Evolutionary conservation across 2,888 invertebrate genomes (phyloP).

Genomic region (Eupithecia tripunctaria): DNA sequence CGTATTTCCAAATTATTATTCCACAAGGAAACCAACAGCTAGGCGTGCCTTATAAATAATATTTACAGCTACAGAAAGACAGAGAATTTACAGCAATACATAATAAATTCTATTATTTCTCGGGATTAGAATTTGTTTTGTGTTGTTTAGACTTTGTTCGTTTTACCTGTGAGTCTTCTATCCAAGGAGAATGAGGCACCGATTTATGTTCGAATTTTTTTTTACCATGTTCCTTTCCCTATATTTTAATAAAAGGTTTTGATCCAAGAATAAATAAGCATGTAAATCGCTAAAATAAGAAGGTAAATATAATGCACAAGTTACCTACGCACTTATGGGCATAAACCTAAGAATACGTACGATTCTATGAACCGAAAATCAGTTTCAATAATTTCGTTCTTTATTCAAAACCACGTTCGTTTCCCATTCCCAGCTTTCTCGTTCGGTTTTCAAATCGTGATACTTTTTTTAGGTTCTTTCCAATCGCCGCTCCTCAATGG

Average conservation of each 20-base stretch:
- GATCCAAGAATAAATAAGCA: too few relatives aligned
- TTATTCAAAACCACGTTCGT: not conserved
- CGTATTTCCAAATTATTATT: constrained; percentile 24
- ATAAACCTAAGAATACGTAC: not conserved
- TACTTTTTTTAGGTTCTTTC: constrained; percentile 47
- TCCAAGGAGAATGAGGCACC: not conserved
- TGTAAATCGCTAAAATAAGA: too few relatives aligned
- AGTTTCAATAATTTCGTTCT: not conserved
- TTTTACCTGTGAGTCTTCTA: not conserved
- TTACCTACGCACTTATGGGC: not conserved
- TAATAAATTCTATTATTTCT: constrained; percentile 56
- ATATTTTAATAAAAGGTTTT: not conserved
- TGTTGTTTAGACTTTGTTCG: constrained; percentile 37
- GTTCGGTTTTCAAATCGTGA: constrained; percentile 9
- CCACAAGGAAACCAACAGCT: constrained; percentile 41
- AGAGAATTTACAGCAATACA: constrained; percentile 57
- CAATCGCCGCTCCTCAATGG: constrained; percentile 67
- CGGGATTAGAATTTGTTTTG: constrained; percentile 48
- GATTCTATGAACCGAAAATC: not conserved
- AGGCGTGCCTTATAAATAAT: constrained; percentile 40
- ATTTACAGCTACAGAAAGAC: constrained; percentile 44
- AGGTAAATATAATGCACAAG: too few relatives aligned
- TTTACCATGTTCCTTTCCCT: too few relatives aligned
- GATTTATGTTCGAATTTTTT: too few relatives aligned
- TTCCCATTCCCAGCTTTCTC: constrained; percentile 16